Conservation (phyloP, 2,888 invertebrate genomes). For the Hypomecis atomaria region DNA sequence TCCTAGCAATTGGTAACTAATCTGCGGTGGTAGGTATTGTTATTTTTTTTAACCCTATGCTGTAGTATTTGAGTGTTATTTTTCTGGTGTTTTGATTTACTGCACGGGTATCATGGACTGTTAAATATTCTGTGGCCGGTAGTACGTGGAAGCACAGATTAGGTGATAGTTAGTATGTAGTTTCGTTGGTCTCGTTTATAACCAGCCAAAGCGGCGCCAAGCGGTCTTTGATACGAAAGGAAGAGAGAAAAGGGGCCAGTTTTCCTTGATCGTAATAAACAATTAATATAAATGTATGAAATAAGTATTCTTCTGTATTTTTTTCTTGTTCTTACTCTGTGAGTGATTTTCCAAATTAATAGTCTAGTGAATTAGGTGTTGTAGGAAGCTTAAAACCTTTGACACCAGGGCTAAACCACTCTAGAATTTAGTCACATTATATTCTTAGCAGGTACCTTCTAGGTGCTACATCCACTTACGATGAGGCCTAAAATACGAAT, state of each 20-base stretch:
- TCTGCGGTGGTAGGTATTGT: conserved; percentile 8
- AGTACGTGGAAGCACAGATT: not conserved
- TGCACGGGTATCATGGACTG: not conserved
- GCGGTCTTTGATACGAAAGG: not conserved
- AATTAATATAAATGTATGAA: too few relatives aligned
- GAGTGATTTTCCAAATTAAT: too few relatives aligned
- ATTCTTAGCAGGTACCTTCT: too few relatives aligned
- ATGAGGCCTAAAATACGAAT: too few relatives aligned
- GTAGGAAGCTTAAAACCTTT: too few relatives aligned
- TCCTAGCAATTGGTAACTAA: not conserved
- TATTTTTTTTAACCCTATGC: not conserved
- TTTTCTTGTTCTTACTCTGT: too few relatives aligned
- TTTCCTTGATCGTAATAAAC: too few relatives aligned
- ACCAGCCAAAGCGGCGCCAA: conserved; percentile 24
- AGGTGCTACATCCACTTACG: too few relatives aligned
- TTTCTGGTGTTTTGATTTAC: not conserved
- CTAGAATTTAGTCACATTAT: too few relatives aligned
- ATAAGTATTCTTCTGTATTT: too few relatives aligned
- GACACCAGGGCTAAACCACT: too few relatives aligned
- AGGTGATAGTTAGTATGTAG: conserved; percentile 1
- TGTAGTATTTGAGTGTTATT: not conserved
- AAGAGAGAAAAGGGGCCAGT: not conserved
- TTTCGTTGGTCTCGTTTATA: not conserved
- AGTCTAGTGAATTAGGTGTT: too few relatives aligned
- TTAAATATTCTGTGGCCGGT: not conserved